These are phyloP conservation scores for Tinea semifulvella DNA, from an alignment of 2,888 invertebrate species.

Conservation along the genomic window DNA sequence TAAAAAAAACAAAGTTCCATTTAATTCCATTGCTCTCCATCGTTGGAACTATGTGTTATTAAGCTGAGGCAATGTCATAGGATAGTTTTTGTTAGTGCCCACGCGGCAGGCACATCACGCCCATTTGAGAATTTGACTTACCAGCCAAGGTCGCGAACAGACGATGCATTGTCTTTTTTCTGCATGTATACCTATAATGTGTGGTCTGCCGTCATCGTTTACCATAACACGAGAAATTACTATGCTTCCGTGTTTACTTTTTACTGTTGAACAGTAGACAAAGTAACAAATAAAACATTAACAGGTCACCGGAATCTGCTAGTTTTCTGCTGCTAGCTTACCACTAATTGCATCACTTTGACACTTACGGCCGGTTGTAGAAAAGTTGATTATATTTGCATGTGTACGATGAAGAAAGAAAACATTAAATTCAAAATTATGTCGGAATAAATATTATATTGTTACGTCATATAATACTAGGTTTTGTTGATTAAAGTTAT, in stretches of 20 bases:
- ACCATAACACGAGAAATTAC: slow-evolving; percentile 6
- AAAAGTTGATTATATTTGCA: no score
- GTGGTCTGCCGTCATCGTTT: slow-evolving; percentile 11
- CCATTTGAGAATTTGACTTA: slow-evolving; percentile 56
- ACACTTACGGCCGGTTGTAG: no score
- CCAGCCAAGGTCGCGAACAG: slow-evolving; percentile 41
- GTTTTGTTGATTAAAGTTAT: no score
- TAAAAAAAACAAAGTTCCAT: slow-evolving; percentile 41
- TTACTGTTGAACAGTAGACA: neutral
- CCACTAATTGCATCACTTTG: no score
- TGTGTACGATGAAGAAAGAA: no score
- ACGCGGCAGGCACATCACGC: slow-evolving; percentile 42
- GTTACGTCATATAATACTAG: no score
- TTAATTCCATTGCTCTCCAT: slow-evolving; percentile 15
- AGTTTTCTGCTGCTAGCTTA: neutral
- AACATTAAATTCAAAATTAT: no score
- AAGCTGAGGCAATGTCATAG: slow-evolving; percentile 51
- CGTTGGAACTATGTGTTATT: slow-evolving; percentile 37
- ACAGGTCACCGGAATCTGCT: neutral
- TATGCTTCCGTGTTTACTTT: slow-evolving; percentile 7
- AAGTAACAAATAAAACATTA: neutral
- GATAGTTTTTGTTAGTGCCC: slow-evolving; percentile 64
- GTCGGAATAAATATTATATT: no score
- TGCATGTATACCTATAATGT: slow-evolving; percentile 9
- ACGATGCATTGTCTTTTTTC: slow-evolving; percentile 52